Evolutionary conservation across 2,888 invertebrate genomes (phyloP), one percentile per base, ranked within the genome.

Genomic region (Cabera pusaria): DNA sequence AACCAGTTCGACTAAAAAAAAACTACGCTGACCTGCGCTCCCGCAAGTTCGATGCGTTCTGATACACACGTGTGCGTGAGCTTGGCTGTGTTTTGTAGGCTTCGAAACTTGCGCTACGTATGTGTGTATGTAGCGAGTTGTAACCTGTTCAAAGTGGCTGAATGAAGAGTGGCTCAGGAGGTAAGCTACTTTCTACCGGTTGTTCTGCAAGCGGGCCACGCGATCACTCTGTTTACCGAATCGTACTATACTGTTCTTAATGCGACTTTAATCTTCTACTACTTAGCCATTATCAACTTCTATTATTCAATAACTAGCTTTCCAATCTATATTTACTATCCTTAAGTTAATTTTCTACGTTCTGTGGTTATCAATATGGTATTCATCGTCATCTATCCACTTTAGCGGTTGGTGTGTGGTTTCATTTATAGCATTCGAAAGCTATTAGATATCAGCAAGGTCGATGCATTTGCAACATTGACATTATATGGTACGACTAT

Each of bases 111-210:
- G 49, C 50, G 27, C 38, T 60, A 40, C 46, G 51, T 49, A 28
- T 57, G 75, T 79, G 78, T 79, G 78, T 42, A 76, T 72, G 56
- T 52, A 72, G 67, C 80, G 61, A 78, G 78, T 76, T 65, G 70
- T 72, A 83, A 86, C 86, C 81, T 83, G 87, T 85, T 84, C 77
- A 61, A 61, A 67, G 69, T 72, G 69, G 72, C 66, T 87, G 81
- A 86, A 86, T 87, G 84, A 84, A 85, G 84, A 85, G 79, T 78
- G 74, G 81, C 73, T 66, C 75, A 80, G 74, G 81, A 82, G 81
- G 83, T 78, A 79, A 77, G 79, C 84, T 82, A 85, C 86, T 87
- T 87, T 87, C 87, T 87, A 87, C 78, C 72, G 68, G 73, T 68
- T 64, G 62, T 4, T 14, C 14, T 14, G 14, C 67, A 55, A 59